Base-by-base conservation (phyloP, 2,888 invertebrate species). In the Lucinisca nassula region DNA sequence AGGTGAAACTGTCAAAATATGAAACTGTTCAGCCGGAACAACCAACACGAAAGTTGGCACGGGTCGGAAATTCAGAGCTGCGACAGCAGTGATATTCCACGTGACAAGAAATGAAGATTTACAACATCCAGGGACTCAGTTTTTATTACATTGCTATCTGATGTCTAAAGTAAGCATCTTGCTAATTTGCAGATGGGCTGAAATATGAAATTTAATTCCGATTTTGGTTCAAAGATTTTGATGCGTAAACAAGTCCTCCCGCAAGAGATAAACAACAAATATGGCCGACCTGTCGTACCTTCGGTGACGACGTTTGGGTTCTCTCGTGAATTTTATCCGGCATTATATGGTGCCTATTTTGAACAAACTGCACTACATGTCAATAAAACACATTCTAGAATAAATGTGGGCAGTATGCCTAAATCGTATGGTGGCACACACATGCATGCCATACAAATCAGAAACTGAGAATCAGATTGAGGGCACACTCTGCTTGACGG, bases 211-310 rank as follows among this genome's bases (percentile, higher is more conserved):
- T 12, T 67, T 35, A 2, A 14, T 21, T 35, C 30, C 67, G 67
- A 67, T 67, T 67, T 67, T 67, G 8, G 21, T 67, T 35, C 17
- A 35, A 67, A 67, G 3, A 4, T 10, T 27, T 17, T 14, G 32
- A 35, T 35, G 35, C 12, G 35, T 67, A 67, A 67, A 67, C 67
- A 67, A 67, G 67, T 32, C 67, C 67, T 67, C 67, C 67, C 67
- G 67, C 67, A 67, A 67, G 67, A 67, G 67, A 67, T 67, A 67
- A 67, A 67, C 84, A 87, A 87, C 89, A 89, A 89, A 89, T 87
- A 89, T 89, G 89, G 89, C 89, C 81, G 89, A 79, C 76, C 61
- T 58, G 67, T 83, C 85, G 80, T 86, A 84, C 84, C 78, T 70
- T 80, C 85, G 87, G 89, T 89, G 89, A 70, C 3, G 10, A 45